Base-by-base conservation (phyloP, 2,113 vertebrate species). In the Corynorhinus townsendii region DNA sequence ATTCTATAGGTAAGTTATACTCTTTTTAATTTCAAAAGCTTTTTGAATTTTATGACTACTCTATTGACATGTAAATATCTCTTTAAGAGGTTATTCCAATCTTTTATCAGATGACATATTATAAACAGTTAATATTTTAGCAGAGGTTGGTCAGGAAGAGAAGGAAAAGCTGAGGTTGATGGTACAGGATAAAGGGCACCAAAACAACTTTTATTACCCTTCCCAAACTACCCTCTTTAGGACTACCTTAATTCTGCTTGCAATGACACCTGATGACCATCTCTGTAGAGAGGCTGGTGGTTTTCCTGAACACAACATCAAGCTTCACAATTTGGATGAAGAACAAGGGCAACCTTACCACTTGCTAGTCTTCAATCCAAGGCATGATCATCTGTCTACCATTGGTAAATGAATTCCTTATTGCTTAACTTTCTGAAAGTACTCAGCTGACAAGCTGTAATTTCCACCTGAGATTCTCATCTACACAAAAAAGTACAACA, bases 11-110 rank as follows among this genome's bases (percentile, higher is more conserved):
- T 73, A 77, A 86, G 6, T 93, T 84, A 47, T 81, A 69, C 7
- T 81, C 47, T 89, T 79, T 95, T 38, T 56, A 83, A 80, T 90
- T 93, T 85, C 45, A 49, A 87, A 90, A 93, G 1, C 49, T 35
- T 85, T 84, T 33, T 1, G 0, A 30, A 75, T 95, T 84, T 83
- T 40, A 87, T 71, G 17, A 94, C 11, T 94, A 77, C 5, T 89
- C 54, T 89, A n/a, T 45, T 73, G 35, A 94, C 96, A 91, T 86
- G 28, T 15, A 87, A 88, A 54, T 66, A 84, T 66, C 7, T 59
- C 47, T 80, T 95, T 35, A 77, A 80, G 59, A 22, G 22, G 17
- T 89, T 89, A 54, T 54, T 26, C 5, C 77, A 77, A 62, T 91
- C 28, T 91, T 77, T 93, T 64, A 91, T 83, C 40, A 89, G 62